Evolutionary conservation across 2,113 vertebrate genomes (phyloP), one percentile per base, ranked within the genome.

Genomic region (Forbesichthys papilliferus): DNA sequence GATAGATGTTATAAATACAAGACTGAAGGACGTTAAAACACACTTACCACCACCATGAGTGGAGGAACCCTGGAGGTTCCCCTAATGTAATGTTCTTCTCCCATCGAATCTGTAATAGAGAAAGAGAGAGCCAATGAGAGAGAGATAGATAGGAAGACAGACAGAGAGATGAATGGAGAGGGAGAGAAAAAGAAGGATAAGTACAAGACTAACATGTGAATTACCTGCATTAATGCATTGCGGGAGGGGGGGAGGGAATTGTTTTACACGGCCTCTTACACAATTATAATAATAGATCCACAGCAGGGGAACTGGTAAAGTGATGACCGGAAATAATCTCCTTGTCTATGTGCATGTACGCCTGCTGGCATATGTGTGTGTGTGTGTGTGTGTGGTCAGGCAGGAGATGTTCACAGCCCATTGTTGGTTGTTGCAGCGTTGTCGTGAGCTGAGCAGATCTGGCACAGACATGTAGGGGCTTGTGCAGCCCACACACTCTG

Each of bases 21-120:
- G 34, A 11, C 5, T 47, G 61, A 48, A n/a, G 34, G 20, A 27
- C 66, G 61, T 12, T 64, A 27, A 55, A 68, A 75, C 58, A 70
- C 46, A 85, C 97, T 96, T 91, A 99, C 97, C 97, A 99, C 97
- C 97, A 99, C 97, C 97, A 99, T 70, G 97, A 99, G 86, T 99
- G 97, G 81, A 99, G 93, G 91, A 99, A 99, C 95, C 97, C 97
- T 49, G 97, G 97, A 79, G 97, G 97, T 80, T 99, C 97, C 77
- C 97, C 97, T 92, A 99, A 92, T 55, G 97, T 99, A 91, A 99
- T 98, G 91, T 99, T 99, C 94, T 98, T 99, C 94, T 99, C 97
- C 97, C 97, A 99, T 98, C 96, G 95, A 94, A 99, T 99, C 97
- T 99, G 87, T 82, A 94, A 88, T 3, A 87, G 91, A 55, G 57